phyloP scores from a whole-genome alignment of 2,888 invertebrate species.

The Atrina japonica region DNA sequence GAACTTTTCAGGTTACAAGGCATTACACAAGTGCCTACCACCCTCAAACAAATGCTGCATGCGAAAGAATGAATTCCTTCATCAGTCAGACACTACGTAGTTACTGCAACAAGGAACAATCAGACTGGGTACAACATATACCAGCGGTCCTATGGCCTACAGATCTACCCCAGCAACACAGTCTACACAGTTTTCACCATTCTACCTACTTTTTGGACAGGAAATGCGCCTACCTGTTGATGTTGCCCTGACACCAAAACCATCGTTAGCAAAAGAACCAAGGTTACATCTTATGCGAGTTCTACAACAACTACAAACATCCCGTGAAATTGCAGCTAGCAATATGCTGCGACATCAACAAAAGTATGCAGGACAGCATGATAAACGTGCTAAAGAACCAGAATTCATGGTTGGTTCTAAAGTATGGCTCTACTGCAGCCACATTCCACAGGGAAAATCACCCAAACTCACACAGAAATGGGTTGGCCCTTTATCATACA shows the following conservation, averaged over 20 bases:
- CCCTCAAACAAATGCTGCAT: conserved; percentile 29
- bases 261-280: conserved; percentile 7
- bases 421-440: conserved; percentile 41
- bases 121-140: conserved; percentile 44
- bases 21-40: conserved; percentile 24
- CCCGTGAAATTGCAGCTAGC: conserved; percentile 28
- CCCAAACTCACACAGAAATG: conserved; percentile 33
- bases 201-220: too few species aligned
- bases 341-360: conserved; percentile 35
- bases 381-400: conserved; percentile 37
- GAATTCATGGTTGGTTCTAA: conserved; percentile 30
- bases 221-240: too few species aligned
- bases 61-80: conserved; percentile 25
- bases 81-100: conserved; percentile 19
- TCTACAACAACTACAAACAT: conserved; percentile 22
- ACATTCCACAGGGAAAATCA: conserved; percentile 30
- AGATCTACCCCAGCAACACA: conserved; percentile 46
- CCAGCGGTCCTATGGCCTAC: conserved; percentile 52
- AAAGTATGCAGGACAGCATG: conserved; percentile 41
- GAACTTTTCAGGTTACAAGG: conserved; percentile 20
- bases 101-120: conserved; percentile 39
- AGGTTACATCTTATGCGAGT: conserved; percentile 12
- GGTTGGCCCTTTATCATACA: conserved; percentile 41
- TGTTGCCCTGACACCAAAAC: conserved; percentile 29
- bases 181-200: conserved; percentile 34